These are phyloP conservation scores for Pygoscelis adeliae DNA, from an alignment of 2,113 vertebrate species.

Conservation along the genomic window DNA sequence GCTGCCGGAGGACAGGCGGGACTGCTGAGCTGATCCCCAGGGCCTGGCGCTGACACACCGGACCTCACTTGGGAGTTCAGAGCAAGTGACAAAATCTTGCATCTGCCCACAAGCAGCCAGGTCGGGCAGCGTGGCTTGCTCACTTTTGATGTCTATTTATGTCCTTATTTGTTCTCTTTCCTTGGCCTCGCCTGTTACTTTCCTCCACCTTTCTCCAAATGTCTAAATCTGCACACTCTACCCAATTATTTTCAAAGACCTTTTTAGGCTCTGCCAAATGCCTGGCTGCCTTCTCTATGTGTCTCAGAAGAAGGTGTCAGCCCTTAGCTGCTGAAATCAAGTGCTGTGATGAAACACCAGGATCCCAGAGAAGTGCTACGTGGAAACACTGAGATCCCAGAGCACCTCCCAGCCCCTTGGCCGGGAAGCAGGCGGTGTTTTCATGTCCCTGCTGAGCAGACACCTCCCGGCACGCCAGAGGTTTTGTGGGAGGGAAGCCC, in stretches of 20 bases:
- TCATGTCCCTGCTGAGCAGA: rapidly evolving
- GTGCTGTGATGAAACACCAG: rapidly evolving
- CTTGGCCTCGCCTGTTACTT: not conserved
- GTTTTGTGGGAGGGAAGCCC: not conserved
- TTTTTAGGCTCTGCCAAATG: not conserved
- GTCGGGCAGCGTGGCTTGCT: not conserved
- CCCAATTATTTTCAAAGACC: not conserved
- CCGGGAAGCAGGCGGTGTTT: not conserved
- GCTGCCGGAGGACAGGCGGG: rapidly evolving
- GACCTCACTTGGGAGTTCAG: not conserved
- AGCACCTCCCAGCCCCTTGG: not conserved
- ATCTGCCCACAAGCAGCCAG: not conserved
- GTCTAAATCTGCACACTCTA: not conserved
- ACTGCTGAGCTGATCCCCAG: not conserved
- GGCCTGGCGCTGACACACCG: rapidly evolving
- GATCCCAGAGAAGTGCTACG: not conserved
- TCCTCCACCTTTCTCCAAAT: not conserved
- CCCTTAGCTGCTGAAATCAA: not conserved
- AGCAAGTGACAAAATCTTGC: not conserved
- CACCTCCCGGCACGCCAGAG: not conserved
- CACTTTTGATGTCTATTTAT: not conserved
- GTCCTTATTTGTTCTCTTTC: not conserved
- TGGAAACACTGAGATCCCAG: not conserved
- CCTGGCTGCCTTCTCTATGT: not conserved
- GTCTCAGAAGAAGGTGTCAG: not conserved